These are phyloP conservation scores for Mormyrops boulengeri DNA, from an alignment of 2,797 vertebrate species.

Conservation along the genomic window DNA sequence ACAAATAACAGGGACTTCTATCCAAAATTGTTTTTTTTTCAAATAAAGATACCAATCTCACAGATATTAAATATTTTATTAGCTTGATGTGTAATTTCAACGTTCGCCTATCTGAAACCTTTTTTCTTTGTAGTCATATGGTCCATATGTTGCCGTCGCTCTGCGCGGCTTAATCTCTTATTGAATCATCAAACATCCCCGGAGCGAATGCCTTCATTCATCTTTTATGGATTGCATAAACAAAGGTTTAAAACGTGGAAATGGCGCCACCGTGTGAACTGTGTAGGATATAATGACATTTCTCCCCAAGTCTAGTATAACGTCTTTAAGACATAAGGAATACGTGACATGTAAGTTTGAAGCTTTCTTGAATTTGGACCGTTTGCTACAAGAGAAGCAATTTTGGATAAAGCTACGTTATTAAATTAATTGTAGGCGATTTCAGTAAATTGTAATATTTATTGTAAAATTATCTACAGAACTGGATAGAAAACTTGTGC, in stretches of 20 bases:
- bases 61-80: not conserved
- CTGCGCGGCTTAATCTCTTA: not conserved
- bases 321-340: not conserved
- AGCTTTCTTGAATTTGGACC: not conserved
- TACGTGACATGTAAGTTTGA: not conserved
- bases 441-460: too few species aligned
- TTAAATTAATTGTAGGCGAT: too few species aligned
- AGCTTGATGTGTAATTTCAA: not conserved
- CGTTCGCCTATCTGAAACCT: not conserved
- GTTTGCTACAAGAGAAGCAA: not conserved
- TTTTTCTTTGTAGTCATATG: not conserved
- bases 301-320: not conserved
- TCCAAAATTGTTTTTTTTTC: not conserved
- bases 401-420: too few species aligned
- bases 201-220: not conserved
- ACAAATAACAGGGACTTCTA: not conserved
- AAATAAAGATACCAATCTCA: not conserved
- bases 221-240: not conserved
- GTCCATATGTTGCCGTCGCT: not conserved
- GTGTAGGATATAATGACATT: not conserved
- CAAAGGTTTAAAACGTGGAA: not conserved
- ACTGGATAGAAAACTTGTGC: not conserved
- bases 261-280: conserved; percentile 7
- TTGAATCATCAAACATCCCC: not conserved
- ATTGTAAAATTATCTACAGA: not conserved